phyloP scores from a whole-genome alignment of 2,888 invertebrate genomes.

The Diplazon laetatorius region DNA sequence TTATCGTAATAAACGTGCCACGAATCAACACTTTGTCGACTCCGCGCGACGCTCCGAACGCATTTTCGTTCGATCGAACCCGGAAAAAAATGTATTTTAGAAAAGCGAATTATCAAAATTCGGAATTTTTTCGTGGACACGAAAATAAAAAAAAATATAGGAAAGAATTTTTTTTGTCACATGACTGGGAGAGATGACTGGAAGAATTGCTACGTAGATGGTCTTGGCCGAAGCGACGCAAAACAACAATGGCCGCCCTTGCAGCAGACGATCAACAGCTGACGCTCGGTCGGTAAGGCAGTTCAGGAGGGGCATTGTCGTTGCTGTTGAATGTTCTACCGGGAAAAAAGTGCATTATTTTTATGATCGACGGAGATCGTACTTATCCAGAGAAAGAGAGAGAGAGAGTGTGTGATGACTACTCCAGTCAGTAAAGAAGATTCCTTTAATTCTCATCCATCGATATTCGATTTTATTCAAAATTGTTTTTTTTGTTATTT shows the following conservation, averaged over 20 bases:
- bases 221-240: slow-evolving; percentile 21
- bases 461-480: slow-evolving; percentile 60
- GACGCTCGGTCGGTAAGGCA: slow-evolving; percentile 32
- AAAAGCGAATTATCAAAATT: no score
- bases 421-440: neutral
- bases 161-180: no score
- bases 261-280: slow-evolving; percentile 48
- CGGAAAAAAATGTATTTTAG: no score
- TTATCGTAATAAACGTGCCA: no score
- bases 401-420: neutral
- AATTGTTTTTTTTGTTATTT: slow-evolving; percentile 76
- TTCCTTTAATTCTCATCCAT: no score
- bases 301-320: neutral
- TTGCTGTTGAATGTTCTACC: neutral
- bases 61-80: no score
- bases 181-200: no score
- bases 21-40: no score
- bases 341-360: neutral
- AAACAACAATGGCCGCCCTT: slow-evolving; percentile 39
- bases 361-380: neutral
- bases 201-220: neutral
- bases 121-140: no score
- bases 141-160: no score
- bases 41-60: no score
- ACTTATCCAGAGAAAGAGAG: no score